phyloP scores from a whole-genome alignment of 2,797 vertebrate species.

The Hoplostethus mediterraneus region DNA sequence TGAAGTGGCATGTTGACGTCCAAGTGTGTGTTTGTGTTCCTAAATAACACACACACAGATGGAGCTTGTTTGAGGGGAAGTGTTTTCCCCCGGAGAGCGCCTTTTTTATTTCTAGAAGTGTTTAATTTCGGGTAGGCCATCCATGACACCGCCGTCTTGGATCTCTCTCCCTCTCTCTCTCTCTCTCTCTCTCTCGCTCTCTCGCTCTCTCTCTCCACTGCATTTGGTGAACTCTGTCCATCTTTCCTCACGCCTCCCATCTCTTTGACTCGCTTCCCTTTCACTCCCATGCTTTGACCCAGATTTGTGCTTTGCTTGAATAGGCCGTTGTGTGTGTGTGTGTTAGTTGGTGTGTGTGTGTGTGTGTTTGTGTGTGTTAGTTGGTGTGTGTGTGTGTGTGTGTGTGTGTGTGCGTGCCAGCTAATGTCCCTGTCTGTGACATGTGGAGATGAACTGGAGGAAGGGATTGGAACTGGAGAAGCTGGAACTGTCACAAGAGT shows the following conservation, averaged over 20 bases:
- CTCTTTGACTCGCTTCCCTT: not conserved
- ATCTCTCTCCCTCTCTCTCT: too few relatives aligned
- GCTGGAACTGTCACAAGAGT: not conserved
- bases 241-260: not conserved
- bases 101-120: constrained; percentile 16
- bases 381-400: not conserved
- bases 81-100: not conserved
- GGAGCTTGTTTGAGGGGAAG: constrained; percentile 11
- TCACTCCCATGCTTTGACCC: constrained; percentile 2
- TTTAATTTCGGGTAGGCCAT: constrained; percentile 22
- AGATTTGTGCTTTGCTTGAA: constrained; percentile 14
- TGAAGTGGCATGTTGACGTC: not conserved
- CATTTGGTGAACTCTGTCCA: not conserved
- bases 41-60: not conserved
- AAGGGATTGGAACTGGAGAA: constrained; percentile 7
- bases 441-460: not conserved
- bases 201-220: not conserved
- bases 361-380: not conserved
- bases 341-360: not conserved
- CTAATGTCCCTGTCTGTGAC: not conserved
- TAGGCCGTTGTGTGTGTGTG: not conserved
- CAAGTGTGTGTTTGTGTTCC: too few relatives aligned
- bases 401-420: not conserved
- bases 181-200: not conserved
- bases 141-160: not conserved